Evolutionary conservation across 2,113 vertebrate genomes (phyloP), one percentile per base, ranked within the genome.

Genomic region (Phaethornis superciliosus): DNA sequence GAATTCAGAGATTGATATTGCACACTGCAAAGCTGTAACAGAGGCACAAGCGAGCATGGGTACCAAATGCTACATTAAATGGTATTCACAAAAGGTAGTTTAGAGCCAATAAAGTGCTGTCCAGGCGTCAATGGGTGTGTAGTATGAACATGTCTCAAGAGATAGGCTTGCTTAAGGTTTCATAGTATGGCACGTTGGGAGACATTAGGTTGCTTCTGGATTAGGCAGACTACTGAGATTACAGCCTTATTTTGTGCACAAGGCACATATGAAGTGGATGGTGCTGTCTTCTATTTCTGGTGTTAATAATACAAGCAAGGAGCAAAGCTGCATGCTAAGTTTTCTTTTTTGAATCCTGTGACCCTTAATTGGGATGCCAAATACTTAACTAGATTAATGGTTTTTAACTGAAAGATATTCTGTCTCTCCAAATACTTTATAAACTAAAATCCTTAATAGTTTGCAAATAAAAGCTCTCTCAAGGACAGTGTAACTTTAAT

Each of bases 401-500:
- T 54, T 74, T 82, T 82, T 17, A 49, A 51, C 33, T 33, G 26
- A 75, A 95, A 35, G 20, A 22, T 85, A 46, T 3, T 82, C 22
- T 63, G 8, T 52, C 37, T 81, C 18, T 59, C 21, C 30, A 84
- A 86, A 78, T 59, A 46, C 37, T 82, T 87, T 37, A 20, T 68
- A 55, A 88, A 69, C 54, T 60, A 51, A 71, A 90, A 67, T 8
- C 5, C 7, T 5, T 46, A 62, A 30, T 18, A 79, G 24, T 68
- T 55, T 87, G 28, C 32, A 54, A 83, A 74, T 84, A 74, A 86
- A 78, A 75, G 8, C 6, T 83, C 17, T 93, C 71, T 72, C 54
- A 85, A 75, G 59, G 71, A 32, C 51, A 33, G 10, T 63, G 44
- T 78, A 24, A 68, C 81, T 91, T 67, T 92, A 84, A 56, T 89